Percentiles rank a stretch among this genome's conserved stretches.
These are phyloP conservation scores for Colostygia pectinataria DNA, from an alignment of 2,888 invertebrate genomes.

Conservation along the genomic window DNA sequence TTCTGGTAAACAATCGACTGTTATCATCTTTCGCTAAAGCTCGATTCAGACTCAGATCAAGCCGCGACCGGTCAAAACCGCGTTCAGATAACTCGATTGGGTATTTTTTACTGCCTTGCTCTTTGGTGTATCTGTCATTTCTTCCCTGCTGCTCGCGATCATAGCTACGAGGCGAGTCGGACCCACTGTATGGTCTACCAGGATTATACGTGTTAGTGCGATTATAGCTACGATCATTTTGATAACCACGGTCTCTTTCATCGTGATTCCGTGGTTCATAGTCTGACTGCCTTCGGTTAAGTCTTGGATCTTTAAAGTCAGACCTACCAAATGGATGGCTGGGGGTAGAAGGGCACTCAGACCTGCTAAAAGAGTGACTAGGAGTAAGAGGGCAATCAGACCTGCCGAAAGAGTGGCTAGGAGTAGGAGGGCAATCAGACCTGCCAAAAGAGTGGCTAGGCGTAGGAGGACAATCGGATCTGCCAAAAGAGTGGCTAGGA, in stretches of 20 bases:
- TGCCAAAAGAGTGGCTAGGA: constrained; percentile 42
- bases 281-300: constrained; percentile 53
- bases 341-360: constrained; percentile 40
- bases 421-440: constrained; percentile 39
- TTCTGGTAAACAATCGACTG: constrained; percentile 34
- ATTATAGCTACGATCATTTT: constrained; percentile 46
- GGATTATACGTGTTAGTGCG: constrained; percentile 40
- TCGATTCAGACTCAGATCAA: constrained; percentile 21
- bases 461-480: constrained; percentile 41
- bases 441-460: constrained; percentile 49
- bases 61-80: constrained; percentile 28
- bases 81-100: constrained; percentile 25
- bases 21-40: constrained; percentile 34
- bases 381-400: constrained; percentile 37
- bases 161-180: constrained; percentile 41
- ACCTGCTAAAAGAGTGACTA: constrained; percentile 40
- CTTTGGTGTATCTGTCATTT: constrained; percentile 39
- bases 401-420: constrained; percentile 38
- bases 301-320: constrained; percentile 58
- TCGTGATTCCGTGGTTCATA: constrained; percentile 47
- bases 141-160: constrained; percentile 48
- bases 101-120: constrained; percentile 24
- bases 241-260: constrained; percentile 49
- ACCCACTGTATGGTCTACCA: constrained; percentile 36
- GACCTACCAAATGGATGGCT: constrained; percentile 40